These are phyloP conservation scores for Saturnia pavonia DNA, from an alignment of 2,888 invertebrate genomes.

Conservation along the genomic window DNA sequence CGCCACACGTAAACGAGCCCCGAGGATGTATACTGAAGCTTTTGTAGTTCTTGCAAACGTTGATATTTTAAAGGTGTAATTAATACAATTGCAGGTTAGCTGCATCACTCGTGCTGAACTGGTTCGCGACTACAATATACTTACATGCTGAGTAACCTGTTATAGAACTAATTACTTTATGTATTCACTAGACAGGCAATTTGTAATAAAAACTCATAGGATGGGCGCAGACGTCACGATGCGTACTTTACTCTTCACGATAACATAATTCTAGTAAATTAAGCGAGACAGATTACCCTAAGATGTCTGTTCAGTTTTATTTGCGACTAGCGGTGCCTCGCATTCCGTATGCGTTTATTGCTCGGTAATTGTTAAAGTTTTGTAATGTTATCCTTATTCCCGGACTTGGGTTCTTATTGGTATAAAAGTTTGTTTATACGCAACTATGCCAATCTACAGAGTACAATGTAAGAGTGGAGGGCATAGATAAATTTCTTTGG, in stretches of 20 bases:
- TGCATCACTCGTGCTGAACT: background rate
- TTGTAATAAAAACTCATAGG: background rate
- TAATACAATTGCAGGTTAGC: background rate
- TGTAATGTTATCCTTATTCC: too few relatives aligned
- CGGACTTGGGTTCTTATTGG: too few relatives aligned
- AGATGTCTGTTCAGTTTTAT: too few relatives aligned
- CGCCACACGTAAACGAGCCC: background rate
- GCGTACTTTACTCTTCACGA: background rate
- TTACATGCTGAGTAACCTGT: background rate
- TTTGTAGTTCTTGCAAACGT: background rate
- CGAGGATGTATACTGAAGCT: background rate
- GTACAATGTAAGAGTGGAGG: too few relatives aligned
- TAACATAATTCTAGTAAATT: too few relatives aligned
- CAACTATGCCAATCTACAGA: too few relatives aligned
- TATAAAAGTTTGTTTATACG: too few relatives aligned
- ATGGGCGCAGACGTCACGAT: background rate
- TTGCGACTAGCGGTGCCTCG: too few relatives aligned
- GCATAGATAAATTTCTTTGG: too few relatives aligned
- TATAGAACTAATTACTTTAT: background rate
- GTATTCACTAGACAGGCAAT: conserved; percentile 1
- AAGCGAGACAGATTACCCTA: too few relatives aligned
- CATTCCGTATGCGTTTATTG: too few relatives aligned
- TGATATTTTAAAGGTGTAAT: background rate
- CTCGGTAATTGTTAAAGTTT: too few relatives aligned
- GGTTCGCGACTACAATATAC: background rate